Conservation (phyloP, 2,113 vertebrate species). For the Carassius carassius region DNA sequence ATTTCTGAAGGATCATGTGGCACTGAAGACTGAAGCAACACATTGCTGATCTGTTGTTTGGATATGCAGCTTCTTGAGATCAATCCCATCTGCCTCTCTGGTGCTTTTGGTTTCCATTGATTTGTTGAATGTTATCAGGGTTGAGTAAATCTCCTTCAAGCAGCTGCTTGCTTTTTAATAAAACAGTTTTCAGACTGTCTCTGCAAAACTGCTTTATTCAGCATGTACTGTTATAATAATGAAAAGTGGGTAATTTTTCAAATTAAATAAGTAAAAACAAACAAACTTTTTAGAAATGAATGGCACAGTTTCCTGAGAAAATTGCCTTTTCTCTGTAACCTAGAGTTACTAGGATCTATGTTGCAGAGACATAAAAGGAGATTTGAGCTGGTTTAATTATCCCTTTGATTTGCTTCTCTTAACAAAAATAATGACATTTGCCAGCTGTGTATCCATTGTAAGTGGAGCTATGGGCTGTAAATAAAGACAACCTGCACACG, state of each 20-base stretch:
- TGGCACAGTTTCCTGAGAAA: neutral
- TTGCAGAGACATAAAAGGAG: neutral
- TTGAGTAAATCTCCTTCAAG: neutral
- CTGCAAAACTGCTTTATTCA: neutral
- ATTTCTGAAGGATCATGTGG: neutral
- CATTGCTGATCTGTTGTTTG: neutral
- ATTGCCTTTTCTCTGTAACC: no score
- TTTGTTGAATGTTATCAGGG: slow-evolving; percentile 49
- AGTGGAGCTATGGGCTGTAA: slow-evolving; percentile 4
- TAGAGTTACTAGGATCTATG: neutral
- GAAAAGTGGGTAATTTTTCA: neutral
- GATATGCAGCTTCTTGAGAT: neutral
- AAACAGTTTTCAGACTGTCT: slow-evolving; percentile 1
- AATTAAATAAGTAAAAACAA: neutral
- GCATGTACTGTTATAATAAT: neutral
- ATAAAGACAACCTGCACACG: neutral
- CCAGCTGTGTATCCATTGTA: slow-evolving; percentile 11
- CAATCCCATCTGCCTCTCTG: neutral
- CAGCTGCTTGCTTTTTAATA: neutral
- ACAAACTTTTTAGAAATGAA: neutral
- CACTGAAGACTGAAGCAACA: neutral
- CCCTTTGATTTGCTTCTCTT: slow-evolving; percentile 9
- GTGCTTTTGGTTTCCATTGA: slow-evolving; percentile 26
- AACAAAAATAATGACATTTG: neutral
- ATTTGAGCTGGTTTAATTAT: neutral